Evolutionary conservation across 2,888 invertebrate species (phyloP), one percentile per base, ranked within the genome.

Genomic region (Megaustenia siamemsis): DNA sequence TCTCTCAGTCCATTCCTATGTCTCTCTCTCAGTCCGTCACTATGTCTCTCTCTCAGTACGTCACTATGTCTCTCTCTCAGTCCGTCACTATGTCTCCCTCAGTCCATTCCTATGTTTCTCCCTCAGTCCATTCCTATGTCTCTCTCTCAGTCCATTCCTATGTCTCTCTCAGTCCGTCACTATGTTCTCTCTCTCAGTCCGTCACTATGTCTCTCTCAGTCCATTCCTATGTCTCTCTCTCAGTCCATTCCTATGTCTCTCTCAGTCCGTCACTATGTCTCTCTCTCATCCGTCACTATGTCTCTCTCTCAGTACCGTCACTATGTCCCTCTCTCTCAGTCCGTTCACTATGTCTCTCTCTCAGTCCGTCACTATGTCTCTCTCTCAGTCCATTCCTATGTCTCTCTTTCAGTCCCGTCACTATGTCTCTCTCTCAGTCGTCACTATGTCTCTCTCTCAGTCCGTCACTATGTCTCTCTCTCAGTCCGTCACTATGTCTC

Each of bases 381-480:
- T 28, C 28, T 63, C 63, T 28, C 63, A 6, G 3, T 63, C 28
- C 15, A 1, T 4, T 32, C 32, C 63, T 5, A 28, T 28, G 12
- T 63, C 28, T 63, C 32, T 63, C 63, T 63, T 32, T 63, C 63
- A 53, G 10, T 8, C 32, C 6, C 5, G 8, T 63, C 63, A 8
- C 63, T 28, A 28, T 63, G 5, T 63, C 63, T 63, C 63, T 63
- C 78, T 21, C n/a, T 68, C 66, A 53, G 66, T 53, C 66, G 12
- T 69, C 49, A 38, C n/a, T 68, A 32, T 83, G 1, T 49, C 78
- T 63, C 63, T 63, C 63, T 5, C 28, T 63, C 63, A 4, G 28
- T 63, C 28, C 15, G 10, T 63, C 3, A 8, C 32, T 28, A 1
- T 63, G 28, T 28, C 63, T 10, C 28, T 63, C 63, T 63, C 63